Evolutionary conservation across 1,140 invertebrate species (phyloP).

Genomic region (Zaprionus camerounensis): DNA sequence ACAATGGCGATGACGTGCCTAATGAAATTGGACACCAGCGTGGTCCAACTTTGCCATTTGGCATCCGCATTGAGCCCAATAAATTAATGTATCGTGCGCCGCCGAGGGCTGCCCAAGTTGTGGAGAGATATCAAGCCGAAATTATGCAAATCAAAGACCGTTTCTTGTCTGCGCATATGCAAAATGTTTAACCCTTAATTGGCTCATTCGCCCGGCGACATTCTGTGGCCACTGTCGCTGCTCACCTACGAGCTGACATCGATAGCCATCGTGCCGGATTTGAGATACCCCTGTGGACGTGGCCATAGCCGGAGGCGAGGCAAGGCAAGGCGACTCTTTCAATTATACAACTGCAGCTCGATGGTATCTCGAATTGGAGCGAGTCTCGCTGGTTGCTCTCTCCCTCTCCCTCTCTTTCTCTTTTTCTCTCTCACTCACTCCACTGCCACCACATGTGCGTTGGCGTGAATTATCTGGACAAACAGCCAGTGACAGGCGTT

Average conservation of each 20-base stretch:
- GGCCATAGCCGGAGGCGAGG: constrained; percentile 7
- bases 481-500: constrained; percentile 80
- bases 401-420: neutral
- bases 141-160: constrained; percentile 75
- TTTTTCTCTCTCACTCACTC: neutral
- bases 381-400: constrained; percentile 17
- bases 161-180: constrained; percentile 57
- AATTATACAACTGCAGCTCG: constrained; percentile 10
- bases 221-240: constrained; percentile 48
- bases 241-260: constrained; percentile 76
- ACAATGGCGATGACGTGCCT: constrained; percentile 61
- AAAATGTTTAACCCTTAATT: constrained; percentile 82
- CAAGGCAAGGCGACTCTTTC: constrained; percentile 65
- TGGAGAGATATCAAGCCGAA: constrained; percentile 56
- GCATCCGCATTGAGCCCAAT: constrained; percentile 30
- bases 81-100: constrained; percentile 57
- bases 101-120: constrained; percentile 17
- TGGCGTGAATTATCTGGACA: constrained; percentile 80
- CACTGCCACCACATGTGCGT: constrained; percentile 40
- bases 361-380: constrained; percentile 17
- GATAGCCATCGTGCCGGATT: constrained; percentile 69
- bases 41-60: constrained; percentile 33
- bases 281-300: constrained; percentile 33
- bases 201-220: constrained; percentile 62
- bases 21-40: constrained; percentile 83